Base-by-base conservation (phyloP, 2,113 vertebrate genomes). In the Notechis scutatus region DNA sequence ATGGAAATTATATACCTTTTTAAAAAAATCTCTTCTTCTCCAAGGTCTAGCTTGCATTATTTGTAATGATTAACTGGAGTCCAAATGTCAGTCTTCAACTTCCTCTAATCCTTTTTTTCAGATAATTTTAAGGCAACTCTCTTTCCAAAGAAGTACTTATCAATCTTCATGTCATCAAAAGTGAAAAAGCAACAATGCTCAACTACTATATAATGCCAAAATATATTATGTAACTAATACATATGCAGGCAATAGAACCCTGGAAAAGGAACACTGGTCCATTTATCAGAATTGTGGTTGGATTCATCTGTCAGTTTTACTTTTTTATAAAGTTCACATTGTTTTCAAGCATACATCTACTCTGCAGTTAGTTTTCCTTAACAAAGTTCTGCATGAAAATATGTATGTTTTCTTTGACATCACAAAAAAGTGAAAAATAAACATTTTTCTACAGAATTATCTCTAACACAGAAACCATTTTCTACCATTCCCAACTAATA, bases 81-180 rank as follows among this genome's bases (percentile, higher is more conserved):
- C 92, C 81, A n/a, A 87, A 95, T 92, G 94, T 0, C 0, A 5
- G 91, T 29, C 0, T 0, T 0, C 39, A 94, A 90, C 29, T 20
- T 93, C 20, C n/a, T 24, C 45, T 74, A 26, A 92, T 90, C 61
- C 85, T 88, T 88, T 0, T 85, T 96, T 95, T 85, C 95, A 85
- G 87, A 91, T 93, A 92, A 95, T 95, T 56, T 94, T 81, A 59
- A 92, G 50, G 74, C 20, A 74, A 42, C 7, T 42, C 18, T 81
- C 14, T 81, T 81, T 81, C 34, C 34, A 81, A 81, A 18, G 34
- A 81, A 21, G 74, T 42, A 81, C 34, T 81, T 15, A 42, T 42
- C 34, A 42, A 21, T 81, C 34, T 81, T 42, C 34, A 81, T 81
- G n/a, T 81, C 69, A 81, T 81, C 74, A 81, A 81, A 81, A 81